Base-by-base conservation (phyloP, 2,888 invertebrate species). In the Hylaea fasciaria region DNA sequence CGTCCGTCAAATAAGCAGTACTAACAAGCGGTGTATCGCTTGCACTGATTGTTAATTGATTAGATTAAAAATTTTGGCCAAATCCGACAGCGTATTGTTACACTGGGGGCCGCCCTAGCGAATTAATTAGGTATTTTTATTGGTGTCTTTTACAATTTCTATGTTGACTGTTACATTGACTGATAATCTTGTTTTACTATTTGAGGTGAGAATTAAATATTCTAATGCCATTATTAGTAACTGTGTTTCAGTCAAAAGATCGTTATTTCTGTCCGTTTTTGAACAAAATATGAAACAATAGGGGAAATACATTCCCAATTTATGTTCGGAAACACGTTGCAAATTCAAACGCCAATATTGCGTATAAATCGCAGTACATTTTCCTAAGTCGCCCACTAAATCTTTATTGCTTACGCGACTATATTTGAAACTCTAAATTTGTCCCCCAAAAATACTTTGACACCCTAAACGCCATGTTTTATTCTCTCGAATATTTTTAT, bases 11-110 rank as follows among this genome's bases (percentile, higher is more conserved):
- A 92, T 92, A 92, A 91, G 85, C 88, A 89, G 86, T 80, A 83
- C 86, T 91, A 91, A 92, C 91, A 89, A 91, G 91, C 88, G 86
- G 86, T 87, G 86, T 91, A 90, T 91, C 90, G 89, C 83, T 91
- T 88, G 89, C 91, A 86, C 89, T 93, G 93, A 93, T 93, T 93
- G 92, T 87, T 92, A 92, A 92, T 92, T 92, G 92, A 92, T 92
- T 91, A 85, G 88, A 92, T 93, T 93, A 91, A 90, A 91, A 92
- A 90, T 82, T 88, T 90, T 84, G 85, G 75, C 80, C 86, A 85
- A 87, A 91, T 87, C 85, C 86, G 59, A 46, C 79, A 74, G 81
- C 78, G 83, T 83, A 90, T 90, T 90, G 89, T 89, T 82, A 82
- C 86, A 80, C 67, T 69, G 81, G 81, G 86, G 85, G 78, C 63